A percentile compares a stretch with the other conserved stretches of the same genome.
Conservation (phyloP, 2,113 vertebrate genomes). For the Melanerpes aurifrons region DNA sequence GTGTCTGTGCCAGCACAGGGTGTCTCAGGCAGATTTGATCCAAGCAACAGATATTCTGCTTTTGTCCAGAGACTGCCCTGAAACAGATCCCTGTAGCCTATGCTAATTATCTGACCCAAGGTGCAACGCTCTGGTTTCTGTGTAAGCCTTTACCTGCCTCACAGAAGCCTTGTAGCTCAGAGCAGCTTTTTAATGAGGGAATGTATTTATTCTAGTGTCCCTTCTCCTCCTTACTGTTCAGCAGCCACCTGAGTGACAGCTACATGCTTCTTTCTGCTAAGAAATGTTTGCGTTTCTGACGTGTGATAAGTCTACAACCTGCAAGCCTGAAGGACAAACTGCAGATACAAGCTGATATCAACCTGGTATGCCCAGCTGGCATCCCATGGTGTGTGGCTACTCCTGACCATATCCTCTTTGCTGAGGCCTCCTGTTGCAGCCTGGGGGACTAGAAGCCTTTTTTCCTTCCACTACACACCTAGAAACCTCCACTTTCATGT, state of each 20-base stretch:
- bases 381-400: neutral
- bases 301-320: too few relatives aligned
- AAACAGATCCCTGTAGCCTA: neutral
- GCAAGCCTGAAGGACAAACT: neutral
- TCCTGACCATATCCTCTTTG: neutral
- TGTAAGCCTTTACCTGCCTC: neutral
- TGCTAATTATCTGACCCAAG: neutral
- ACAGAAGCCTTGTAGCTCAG: neutral
- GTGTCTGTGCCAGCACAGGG: neutral
- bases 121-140: neutral
- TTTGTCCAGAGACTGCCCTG: neutral
- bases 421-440: neutral
- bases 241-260: neutral
- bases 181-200: neutral
- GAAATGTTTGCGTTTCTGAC: neutral
- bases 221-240: neutral
- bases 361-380: neutral
- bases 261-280: neutral
- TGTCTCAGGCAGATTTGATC: neutral
- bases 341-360: neutral
- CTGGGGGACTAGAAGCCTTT: neutral
- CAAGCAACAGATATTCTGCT: neutral
- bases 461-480: neutral
- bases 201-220: neutral
- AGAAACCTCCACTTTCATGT: neutral